Base-by-base conservation (phyloP, 1,140 invertebrate species). In the Plutomurus gul region DNA sequence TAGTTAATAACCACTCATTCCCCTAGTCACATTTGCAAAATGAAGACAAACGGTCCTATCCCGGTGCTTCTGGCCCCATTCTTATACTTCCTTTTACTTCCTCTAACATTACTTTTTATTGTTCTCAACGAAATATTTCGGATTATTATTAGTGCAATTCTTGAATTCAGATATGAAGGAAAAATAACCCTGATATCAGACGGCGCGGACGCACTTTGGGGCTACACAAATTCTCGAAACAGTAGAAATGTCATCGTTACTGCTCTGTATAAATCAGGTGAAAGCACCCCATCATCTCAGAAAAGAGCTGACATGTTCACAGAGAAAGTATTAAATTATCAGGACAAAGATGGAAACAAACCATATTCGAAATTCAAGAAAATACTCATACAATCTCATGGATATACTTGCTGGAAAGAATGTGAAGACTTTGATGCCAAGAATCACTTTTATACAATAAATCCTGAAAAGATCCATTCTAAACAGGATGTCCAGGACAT, bases 301-400 rank as follows among this genome's bases (percentile, higher is more conserved):
- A 71, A 30, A 71, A 51, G 39, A 49, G 40, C 76, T 16, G 10
- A 36, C 5, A 71, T 37, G 16, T 77, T 77, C 39, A 11, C 47
- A 36, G 22, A 49, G 13, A 30, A 39, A 47, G 65, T 77, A 8
- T 40, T 77, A 6, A 8, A 73, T 13, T 39, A 46, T 36, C 16
- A 60, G 13, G 77, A 74, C 4, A n/a, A 22, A 37, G 40, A 47
- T 51, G 77, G 71, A n/a, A 73, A 56, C 1, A n/a, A 71, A n/a
- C 70, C 70, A 0, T 78, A 78, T 36, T 22, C 39, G n/a, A 78
- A 74, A 33, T 49, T 78, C 6, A 36, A 74, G 47, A 78, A 78
- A n/a, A 72, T 72, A 7, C 13, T 77, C 4, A 20, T 37, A 3
- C 16, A 13, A 8, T 36, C 22, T 36, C 30, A 20, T 3, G 70